Evolutionary conservation across 2,888 invertebrate genomes (phyloP), one percentile per base, ranked within the genome.

Genomic region (Ceratothoa steindachneri): DNA sequence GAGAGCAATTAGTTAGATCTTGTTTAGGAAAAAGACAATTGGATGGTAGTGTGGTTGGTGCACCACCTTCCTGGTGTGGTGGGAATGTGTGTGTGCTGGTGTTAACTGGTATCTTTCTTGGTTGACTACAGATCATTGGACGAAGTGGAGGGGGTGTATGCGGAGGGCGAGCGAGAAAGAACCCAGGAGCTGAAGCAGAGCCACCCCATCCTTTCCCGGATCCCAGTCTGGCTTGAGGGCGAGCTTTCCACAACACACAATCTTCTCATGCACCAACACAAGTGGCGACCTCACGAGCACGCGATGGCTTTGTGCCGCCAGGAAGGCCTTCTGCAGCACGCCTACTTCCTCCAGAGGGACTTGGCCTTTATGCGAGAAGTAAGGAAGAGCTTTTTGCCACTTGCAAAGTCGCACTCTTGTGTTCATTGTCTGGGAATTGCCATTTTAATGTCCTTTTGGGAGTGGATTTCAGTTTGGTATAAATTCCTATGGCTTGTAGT

Each of bases 291-390:
- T 0, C 78, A 78, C 28, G 71, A 73, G 22, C 77, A 80, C 28
- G 83, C 84, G 12, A 82, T 85, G 67, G 82, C 82, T 31, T 80
- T 83, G 29, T 85, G 84, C 81, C 82, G 83, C 64, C 82, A 83
- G 65, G 81, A 83, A 60, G 81, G 81, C 29, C 82, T 85, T 4
- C 81, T 83, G 28, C 85, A 85, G 80, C 82, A 84, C 12, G 83
- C 84, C 7, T 85, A 85, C 81, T 85, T 85, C 81, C 81, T 86
- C 22, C 83, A 84, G 53, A 81, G 89, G 87, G 92, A 92, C 89
- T 90, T 90, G 88, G 89, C 91, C 72, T 86, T 92, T 88, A 91
- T 92, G 90, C 91, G 91, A 89, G 91, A 92, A 75, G 76, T 80
- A 19, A 12, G 51, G n/a, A 52, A 5, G 24, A 27, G 24, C n/a